Evolutionary conservation across 2,797 vertebrate species (phyloP).

Genomic region (Crocodylus rhombifer): DNA sequence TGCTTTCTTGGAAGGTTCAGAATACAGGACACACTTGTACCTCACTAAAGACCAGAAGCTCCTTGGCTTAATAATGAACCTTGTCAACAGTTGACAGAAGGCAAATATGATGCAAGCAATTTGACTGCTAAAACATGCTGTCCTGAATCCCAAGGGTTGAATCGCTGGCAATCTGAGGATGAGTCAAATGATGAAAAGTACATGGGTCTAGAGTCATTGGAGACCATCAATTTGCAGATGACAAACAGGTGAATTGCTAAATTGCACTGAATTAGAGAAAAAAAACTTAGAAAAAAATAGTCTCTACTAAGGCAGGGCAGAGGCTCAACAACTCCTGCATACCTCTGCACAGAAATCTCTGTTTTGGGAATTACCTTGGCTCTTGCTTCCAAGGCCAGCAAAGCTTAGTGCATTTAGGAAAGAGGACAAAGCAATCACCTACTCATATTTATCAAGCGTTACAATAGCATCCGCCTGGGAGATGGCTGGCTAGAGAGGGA

Average conservation of each 20-base stretch:
- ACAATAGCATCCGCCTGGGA: neutral
- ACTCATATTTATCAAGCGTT: neutral
- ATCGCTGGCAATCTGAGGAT: neutral
- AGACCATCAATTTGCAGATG: conserved; percentile 1
- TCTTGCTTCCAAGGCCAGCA: conserved; percentile 10
- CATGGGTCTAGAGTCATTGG: neutral
- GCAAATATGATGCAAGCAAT: neutral
- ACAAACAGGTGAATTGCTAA: neutral
- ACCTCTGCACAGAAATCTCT: neutral
- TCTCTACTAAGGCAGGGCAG: neutral
- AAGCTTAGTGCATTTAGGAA: neutral
- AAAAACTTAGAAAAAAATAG: neutral
- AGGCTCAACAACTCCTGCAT: neutral
- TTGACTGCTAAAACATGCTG: neutral
- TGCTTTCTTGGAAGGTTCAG: neutral
- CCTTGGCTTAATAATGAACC: neutral
- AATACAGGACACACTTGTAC: neutral
- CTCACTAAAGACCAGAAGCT: neutral
- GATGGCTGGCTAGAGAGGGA: neutral
- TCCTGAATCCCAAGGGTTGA: neutral
- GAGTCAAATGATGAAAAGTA: neutral
- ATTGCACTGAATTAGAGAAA: neutral
- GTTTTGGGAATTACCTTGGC: neutral
- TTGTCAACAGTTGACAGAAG: neutral
- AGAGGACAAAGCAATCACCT: neutral